Conservation (phyloP, 2,113 vertebrate species). For the Octodon degus region DNA sequence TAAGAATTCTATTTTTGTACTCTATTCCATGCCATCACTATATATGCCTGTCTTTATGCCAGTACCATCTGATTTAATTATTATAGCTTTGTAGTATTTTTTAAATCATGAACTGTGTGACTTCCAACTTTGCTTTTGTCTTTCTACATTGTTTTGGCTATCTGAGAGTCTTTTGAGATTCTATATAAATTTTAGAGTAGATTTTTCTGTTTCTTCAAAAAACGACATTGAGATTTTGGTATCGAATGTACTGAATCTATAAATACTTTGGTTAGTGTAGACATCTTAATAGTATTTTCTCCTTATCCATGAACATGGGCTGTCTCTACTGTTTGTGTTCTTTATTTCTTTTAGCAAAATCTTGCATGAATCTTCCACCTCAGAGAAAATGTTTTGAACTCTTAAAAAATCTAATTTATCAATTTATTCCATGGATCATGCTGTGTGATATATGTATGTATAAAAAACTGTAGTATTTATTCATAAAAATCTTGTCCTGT, state of each 20-base stretch:
- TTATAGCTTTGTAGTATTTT: slow-evolving; percentile 38
- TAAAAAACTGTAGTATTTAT: slow-evolving; percentile 9
- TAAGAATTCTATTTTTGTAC: neutral
- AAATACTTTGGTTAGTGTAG: neutral
- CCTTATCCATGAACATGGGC: neutral
- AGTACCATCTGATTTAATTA: slow-evolving; percentile 40
- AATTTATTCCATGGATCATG: neutral
- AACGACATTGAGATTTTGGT: slow-evolving; percentile 35
- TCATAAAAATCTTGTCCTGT: slow-evolving; percentile 42
- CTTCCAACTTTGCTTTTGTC: slow-evolving; percentile 27
- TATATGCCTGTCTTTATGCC: slow-evolving; percentile 45
- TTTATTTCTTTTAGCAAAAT: slow-evolving; percentile 31
- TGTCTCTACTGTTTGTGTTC: slow-evolving; percentile 19
- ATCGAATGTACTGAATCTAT: slow-evolving; percentile 23
- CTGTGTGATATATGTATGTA: neutral
- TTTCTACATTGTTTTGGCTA: slow-evolving; percentile 50
- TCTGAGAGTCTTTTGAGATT: neutral
- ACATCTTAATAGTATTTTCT: slow-evolving; percentile 6
- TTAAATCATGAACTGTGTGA: slow-evolving; percentile 41
- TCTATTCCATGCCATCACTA: neutral
- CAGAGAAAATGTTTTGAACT: slow-evolving; percentile 25
- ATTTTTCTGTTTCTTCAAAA: slow-evolving; percentile 58
- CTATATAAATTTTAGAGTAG: slow-evolving; percentile 50
- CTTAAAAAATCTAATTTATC: neutral
- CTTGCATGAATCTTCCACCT: slow-evolving; percentile 11